Conservation (phyloP, 37 sponge, comb jelly and placozoan species). For the Chondrilla cf. caribensis region DNA sequence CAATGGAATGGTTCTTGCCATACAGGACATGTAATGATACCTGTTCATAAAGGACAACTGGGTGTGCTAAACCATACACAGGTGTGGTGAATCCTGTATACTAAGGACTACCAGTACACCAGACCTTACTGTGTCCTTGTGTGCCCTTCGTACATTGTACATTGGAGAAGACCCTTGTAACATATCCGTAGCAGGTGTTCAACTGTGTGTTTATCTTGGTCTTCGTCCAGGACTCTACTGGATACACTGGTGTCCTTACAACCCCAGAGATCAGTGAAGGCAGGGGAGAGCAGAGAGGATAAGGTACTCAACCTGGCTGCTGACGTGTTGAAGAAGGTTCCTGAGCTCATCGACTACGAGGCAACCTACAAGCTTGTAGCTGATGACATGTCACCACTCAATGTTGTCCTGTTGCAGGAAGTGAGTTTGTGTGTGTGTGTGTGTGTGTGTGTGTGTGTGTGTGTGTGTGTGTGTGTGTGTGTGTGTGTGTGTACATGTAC, state of each 20-base stretch:
- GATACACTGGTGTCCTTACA: conserved; percentile 97
- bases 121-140: too few relatives aligned
- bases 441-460: conserved; percentile 27
- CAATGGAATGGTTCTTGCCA: too few relatives aligned
- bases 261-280: conserved; percentile 87
- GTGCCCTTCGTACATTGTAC: neutral
- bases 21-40: too few relatives aligned
- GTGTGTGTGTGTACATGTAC: neutral
- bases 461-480: neutral
- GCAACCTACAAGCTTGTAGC: conserved; percentile 71
- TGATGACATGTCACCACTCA: conserved; percentile 89
- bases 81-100: too few relatives aligned
- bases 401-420: conserved; percentile 96
- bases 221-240: conserved; percentile 68
- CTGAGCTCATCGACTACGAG: conserved; percentile 92
- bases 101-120: too few relatives aligned
- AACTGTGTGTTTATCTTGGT: neutral
- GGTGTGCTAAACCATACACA: too few relatives aligned
- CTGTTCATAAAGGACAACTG: too few relatives aligned
- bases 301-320: conserved; percentile 95
- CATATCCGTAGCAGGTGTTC: neutral
- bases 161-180: neutral
- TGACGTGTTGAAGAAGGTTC: conserved; percentile 88
- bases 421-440: conserved; percentile 40
- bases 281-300: conserved; percentile 96